Percentiles rank a stretch among this genome's conserved stretches.
phyloP scores from a whole-genome alignment of 2,113 vertebrate species.

The Perca schrenkii region DNA sequence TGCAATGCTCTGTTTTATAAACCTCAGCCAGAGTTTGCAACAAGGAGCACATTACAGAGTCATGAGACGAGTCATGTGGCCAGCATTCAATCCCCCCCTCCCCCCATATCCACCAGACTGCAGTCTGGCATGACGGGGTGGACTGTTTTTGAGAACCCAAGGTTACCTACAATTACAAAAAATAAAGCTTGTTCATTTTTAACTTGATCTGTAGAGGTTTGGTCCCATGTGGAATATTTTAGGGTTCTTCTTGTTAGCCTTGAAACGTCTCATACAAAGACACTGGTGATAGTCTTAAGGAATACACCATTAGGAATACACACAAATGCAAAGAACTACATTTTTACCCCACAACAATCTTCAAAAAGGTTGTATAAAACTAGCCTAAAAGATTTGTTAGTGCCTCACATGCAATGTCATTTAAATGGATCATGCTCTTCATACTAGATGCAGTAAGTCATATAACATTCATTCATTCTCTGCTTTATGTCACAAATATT shows the following conservation, averaged over 20 bases:
- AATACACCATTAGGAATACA: slow-evolving; percentile 62
- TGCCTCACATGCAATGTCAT: slow-evolving; percentile 74
- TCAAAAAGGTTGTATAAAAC: slow-evolving; percentile 73
- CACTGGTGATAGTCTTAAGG: slow-evolving; percentile 43
- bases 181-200: slow-evolving; percentile 67
- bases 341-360: slow-evolving; percentile 56
- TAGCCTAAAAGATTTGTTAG: slow-evolving; percentile 67
- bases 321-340: slow-evolving; percentile 64
- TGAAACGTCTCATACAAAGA: slow-evolving; percentile 67
- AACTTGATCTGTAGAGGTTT: slow-evolving; percentile 64
- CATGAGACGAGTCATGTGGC: slow-evolving; percentile 71
- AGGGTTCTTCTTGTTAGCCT: slow-evolving; percentile 43
- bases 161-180: slow-evolving; percentile 64
- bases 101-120: slow-evolving; percentile 4
- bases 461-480: slow-evolving; percentile 53
- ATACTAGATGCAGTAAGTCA: slow-evolving; percentile 68
- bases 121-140: slow-evolving; percentile 30
- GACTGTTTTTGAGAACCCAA: slow-evolving; percentile 38
- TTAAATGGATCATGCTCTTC: slow-evolving; percentile 72
- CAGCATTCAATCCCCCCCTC: slow-evolving; percentile 28
- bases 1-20: slow-evolving; percentile 38
- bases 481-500: slow-evolving; percentile 51
- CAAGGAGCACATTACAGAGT: slow-evolving; percentile 53
- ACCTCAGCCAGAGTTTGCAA: slow-evolving; percentile 24
- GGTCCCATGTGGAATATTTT: slow-evolving; percentile 72